Conservation (phyloP, 2,797 vertebrate species). For the Rhabdomys pumilio region DNA sequence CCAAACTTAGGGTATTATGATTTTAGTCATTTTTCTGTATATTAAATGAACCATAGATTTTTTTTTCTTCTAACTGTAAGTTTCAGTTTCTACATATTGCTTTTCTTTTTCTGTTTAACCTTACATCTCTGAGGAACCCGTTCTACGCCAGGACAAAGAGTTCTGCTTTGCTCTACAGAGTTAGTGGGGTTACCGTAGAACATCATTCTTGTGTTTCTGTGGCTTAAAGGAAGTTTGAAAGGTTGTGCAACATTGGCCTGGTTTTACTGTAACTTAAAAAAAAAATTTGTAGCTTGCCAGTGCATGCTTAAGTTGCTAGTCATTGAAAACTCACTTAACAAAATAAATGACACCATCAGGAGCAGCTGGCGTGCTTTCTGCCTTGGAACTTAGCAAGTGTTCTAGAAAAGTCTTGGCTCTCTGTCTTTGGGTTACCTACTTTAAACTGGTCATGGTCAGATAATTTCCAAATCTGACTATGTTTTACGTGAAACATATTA, state of each 20-base stretch:
- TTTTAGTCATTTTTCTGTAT: conserved; percentile 42
- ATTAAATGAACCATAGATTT: neutral
- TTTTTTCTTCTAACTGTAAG: neutral
- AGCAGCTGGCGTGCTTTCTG: no score
- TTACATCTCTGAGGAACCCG: neutral
- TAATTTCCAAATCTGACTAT: conserved; percentile 1
- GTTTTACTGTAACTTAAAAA: neutral
- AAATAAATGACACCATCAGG: neutral
- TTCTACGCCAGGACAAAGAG: neutral
- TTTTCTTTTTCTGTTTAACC: conserved; percentile 20
- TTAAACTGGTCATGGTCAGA: conserved; percentile 22
- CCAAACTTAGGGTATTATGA: neutral
- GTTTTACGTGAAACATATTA: neutral
- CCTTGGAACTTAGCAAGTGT: neutral
- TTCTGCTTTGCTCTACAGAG: neutral
- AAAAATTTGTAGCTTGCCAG: conserved; percentile 13
- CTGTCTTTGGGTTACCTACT: neutral
- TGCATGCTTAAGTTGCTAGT: neutral
- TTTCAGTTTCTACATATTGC: neutral
- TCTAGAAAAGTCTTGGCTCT: neutral
- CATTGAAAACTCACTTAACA: neutral
- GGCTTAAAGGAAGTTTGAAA: conserved; percentile 50
- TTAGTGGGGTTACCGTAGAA: neutral
- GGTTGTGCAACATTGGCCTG: neutral
- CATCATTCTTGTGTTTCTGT: neutral